A percentile compares a stretch with the other conserved stretches of the same genome.
phyloP scores from a whole-genome alignment of 2,797 vertebrate genomes.

The Dendrocincla fuliginosa region DNA sequence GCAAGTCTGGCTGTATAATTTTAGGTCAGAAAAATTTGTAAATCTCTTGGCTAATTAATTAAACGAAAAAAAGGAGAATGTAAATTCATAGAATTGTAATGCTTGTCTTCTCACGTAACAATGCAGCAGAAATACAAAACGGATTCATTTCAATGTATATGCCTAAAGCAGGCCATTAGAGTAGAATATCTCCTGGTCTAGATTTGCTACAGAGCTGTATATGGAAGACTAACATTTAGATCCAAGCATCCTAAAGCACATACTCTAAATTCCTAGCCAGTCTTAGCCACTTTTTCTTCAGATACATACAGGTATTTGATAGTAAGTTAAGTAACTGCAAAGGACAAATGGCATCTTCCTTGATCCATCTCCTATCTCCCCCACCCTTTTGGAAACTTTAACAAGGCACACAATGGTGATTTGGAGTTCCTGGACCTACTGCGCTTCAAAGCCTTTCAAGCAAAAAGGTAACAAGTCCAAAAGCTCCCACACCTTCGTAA shows the following conservation, averaged over 20 bases:
- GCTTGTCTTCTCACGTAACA: neutral
- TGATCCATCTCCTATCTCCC: neutral
- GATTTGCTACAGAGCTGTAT: neutral
- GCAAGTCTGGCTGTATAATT: neutral
- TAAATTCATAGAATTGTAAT: neutral
- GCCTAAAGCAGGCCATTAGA: neutral
- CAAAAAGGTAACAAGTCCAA: neutral
- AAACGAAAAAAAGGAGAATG: neutral
- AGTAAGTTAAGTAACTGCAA: neutral
- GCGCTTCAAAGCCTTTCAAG: neutral
- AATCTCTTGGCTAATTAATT: neutral
- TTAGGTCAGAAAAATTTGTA: neutral
- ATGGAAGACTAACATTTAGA: neutral
- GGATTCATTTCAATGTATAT: neutral
- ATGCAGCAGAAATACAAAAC: neutral
- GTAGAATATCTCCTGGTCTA: neutral
- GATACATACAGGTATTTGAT: neutral
- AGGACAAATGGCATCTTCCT: neutral
- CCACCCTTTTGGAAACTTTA: neutral
- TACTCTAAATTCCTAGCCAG: neutral
- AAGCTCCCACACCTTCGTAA: neutral
- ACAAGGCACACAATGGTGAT: neutral
- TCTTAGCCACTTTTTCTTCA: neutral
- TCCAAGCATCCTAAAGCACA: neutral
- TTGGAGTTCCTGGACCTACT: neutral